phyloP scores from a whole-genome alignment of 2,797 vertebrate species.

The Arrhamphus sclerolepis region DNA sequence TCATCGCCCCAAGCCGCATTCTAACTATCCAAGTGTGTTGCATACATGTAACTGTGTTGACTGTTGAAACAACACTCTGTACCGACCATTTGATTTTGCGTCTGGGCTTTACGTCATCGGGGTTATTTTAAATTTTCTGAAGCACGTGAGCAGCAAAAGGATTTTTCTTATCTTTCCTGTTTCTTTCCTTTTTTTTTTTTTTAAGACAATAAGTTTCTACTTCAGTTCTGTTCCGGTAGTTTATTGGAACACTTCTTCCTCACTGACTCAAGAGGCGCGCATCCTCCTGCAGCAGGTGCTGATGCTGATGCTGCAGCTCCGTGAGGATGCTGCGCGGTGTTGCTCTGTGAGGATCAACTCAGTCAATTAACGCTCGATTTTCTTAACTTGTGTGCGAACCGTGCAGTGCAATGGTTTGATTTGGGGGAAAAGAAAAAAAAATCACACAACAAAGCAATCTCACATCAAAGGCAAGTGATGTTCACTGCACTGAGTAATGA shows the following conservation, averaged over 20 bases:
- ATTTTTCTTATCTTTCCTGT: too few species aligned
- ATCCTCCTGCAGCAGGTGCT: conserved; percentile 30
- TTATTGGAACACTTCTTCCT: conserved; percentile 16
- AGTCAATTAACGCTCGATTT: background rate
- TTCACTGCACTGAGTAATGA: conserved; percentile 2
- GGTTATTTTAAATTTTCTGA: too few species aligned
- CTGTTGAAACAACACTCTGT: too few species aligned
- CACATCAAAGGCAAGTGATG: conserved; percentile 24
- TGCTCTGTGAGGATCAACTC: conserved; percentile 19
- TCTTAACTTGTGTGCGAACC: too few species aligned
- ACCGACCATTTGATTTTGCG: too few species aligned
- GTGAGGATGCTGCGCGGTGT: conserved; percentile 16
- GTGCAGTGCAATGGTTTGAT: background rate
- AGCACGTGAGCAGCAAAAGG: too few species aligned
- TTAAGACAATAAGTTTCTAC: background rate
- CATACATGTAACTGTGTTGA: too few species aligned
- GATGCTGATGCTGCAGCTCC: conserved; percentile 55
- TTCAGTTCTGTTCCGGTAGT: conserved; percentile 14
- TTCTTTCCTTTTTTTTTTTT: background rate
- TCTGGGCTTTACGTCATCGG: too few species aligned
- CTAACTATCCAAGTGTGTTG: too few species aligned
- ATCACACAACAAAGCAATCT: too few species aligned
- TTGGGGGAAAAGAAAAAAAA: too few species aligned
- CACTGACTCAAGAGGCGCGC: conserved; percentile 11
- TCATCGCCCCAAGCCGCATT: too few species aligned